phyloP scores from a whole-genome alignment of 2,888 invertebrate species.

The Mythimna pallens region DNA sequence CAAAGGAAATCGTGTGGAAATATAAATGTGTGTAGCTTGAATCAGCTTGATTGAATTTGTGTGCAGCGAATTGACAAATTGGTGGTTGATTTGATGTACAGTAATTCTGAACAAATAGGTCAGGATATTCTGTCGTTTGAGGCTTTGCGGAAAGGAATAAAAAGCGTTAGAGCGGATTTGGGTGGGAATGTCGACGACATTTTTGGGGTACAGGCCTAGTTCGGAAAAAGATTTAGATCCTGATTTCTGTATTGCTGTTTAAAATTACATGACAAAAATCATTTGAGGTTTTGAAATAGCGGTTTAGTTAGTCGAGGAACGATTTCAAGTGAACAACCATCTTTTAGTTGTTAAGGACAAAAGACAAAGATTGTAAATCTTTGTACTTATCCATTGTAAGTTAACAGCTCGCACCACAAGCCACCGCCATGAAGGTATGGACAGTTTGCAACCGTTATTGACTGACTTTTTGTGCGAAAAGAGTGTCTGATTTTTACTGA shows the following conservation, averaged over 20 bases:
- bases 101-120: constrained; percentile 67
- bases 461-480: no score
- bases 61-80: constrained; percentile 66
- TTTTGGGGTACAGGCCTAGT: constrained; percentile 4
- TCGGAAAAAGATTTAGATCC: constrained; percentile 2
- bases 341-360: no score
- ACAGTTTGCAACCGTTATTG: no score
- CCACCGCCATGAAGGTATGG: no score
- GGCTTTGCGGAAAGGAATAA: constrained; percentile 32
- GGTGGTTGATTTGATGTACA: constrained; percentile 67
- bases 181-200: background rate
- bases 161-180: constrained; percentile 33
- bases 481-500: no score
- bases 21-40: constrained; percentile 65
- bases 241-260: background rate
- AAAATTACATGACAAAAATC: background rate
- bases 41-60: constrained; percentile 66
- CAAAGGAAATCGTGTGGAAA: constrained; percentile 64
- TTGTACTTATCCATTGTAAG: no score
- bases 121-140: constrained; percentile 53
- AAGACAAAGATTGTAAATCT: no score
- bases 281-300: background rate
- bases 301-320: background rate
- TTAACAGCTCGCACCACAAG: no score
- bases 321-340: background rate